Conservation (phyloP, 2,797 vertebrate genomes). For the Leptatherina wallacei region DNA sequence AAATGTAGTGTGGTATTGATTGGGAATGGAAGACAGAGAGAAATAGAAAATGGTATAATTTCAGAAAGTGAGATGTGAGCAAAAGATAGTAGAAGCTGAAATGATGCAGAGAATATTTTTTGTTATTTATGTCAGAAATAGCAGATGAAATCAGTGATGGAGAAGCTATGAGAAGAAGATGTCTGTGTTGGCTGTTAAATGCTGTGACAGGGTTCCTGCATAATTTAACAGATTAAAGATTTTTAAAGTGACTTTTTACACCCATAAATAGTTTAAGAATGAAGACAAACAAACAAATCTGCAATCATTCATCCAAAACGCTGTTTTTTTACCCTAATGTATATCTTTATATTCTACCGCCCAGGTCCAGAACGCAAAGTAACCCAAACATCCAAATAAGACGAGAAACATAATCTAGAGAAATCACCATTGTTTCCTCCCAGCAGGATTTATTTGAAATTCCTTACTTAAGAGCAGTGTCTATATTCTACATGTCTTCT, state of each 20-base stretch:
- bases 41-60: conserved; percentile 22
- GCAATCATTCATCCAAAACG: too few relatives aligned
- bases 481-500: too few relatives aligned
- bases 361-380: too few relatives aligned
- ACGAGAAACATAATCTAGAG: too few relatives aligned
- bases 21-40: background rate
- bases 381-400: too few relatives aligned
- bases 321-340: too few relatives aligned
- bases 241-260: background rate
- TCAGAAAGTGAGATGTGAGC: conserved; percentile 23
- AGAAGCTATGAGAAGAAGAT: conserved; percentile 6
- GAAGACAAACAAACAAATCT: background rate
- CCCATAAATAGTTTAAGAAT: background rate
- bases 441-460: too few relatives aligned
- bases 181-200: background rate
- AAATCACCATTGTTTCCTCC: too few relatives aligned
- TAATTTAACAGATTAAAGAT: background rate
- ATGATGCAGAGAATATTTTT: conserved; percentile 12
- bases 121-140: conserved; percentile 5
- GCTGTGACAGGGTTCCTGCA: background rate
- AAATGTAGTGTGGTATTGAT: background rate
- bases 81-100: background rate
- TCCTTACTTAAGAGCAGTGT: too few relatives aligned
- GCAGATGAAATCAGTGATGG: conserved; percentile 8
- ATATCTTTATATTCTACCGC: too few relatives aligned